Percentiles rank a stretch among this genome's conserved stretches.
Evolutionary conservation across 2,797 vertebrate genomes (phyloP).

Genomic region (Podargus strigoides): DNA sequence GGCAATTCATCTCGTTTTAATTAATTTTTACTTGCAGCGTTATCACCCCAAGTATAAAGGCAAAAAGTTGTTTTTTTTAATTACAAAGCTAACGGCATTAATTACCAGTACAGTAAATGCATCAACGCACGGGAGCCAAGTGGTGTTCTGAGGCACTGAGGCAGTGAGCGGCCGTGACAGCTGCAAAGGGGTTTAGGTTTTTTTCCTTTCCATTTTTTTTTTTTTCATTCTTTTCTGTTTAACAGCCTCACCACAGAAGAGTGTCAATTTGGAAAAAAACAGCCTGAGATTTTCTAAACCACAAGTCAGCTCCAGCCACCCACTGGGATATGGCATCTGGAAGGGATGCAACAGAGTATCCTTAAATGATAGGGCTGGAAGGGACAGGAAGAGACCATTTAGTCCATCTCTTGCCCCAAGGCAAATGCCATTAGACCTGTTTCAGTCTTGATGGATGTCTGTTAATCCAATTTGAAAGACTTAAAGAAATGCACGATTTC

Average conservation of each 20-base stretch:
- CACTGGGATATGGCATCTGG: background rate
- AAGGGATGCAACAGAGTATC: background rate
- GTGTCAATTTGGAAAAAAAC: background rate
- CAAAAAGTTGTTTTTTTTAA: constrained; percentile 79
- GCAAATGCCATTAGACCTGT: background rate
- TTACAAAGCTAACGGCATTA: constrained; percentile 83
- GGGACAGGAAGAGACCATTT: background rate
- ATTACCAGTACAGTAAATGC: constrained; percentile 80
- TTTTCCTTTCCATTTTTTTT: background rate
- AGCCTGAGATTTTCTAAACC: background rate
- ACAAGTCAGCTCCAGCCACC: background rate
- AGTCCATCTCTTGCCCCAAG: background rate
- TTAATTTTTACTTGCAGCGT: constrained; percentile 83
- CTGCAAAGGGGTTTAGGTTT: constrained; percentile 56
- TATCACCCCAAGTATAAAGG: constrained; percentile 80
- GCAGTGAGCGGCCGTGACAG: constrained; percentile 64
- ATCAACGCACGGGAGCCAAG: constrained; percentile 59
- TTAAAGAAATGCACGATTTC: background rate
- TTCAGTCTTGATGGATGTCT: background rate
- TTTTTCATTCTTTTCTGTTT: background rate
- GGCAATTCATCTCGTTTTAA: constrained; percentile 84
- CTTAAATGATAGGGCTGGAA: background rate
- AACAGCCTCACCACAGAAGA: constrained; percentile 32
- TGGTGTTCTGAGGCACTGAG: constrained; percentile 67
- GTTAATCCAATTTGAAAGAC: background rate